A percentile compares a stretch with the other conserved stretches of the same genome.
These are phyloP conservation scores for Oopsacas minuta DNA, from an alignment of 37 sponge, comb jelly and placozoan genomes.

Conservation along the genomic window DNA sequence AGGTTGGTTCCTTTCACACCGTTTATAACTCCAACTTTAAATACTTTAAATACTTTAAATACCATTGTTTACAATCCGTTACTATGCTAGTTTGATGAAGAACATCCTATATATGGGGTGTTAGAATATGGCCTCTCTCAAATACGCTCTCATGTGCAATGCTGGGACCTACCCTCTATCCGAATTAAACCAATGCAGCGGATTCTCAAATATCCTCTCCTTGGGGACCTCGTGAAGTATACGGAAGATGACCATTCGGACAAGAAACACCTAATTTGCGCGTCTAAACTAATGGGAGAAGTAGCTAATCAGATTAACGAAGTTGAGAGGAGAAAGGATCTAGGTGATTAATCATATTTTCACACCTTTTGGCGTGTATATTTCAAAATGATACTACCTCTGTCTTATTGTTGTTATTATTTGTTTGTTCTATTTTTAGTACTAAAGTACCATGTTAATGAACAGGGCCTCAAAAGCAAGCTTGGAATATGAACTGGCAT, in stretches of 20 bases:
- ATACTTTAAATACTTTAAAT: neutral
- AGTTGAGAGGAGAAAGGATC: conserved; percentile 68
- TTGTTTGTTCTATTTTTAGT: neutral
- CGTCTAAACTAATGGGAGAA: conserved; percentile 26
- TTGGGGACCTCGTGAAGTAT: conserved; percentile 49
- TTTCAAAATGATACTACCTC: too few relatives aligned
- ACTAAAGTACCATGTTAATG: neutral
- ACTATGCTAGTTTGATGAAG: conserved; percentile 1
- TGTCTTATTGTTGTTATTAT: too few relatives aligned
- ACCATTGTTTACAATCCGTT: neutral
- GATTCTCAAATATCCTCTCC: conserved; percentile 75
- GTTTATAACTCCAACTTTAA: too few relatives aligned
- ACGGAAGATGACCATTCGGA: conserved; percentile 43
- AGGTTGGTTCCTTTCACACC: conserved; percentile 40
- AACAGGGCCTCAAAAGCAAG: neutral
- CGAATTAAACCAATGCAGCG: conserved; percentile 91
- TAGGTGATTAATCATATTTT: conserved; percentile 46
- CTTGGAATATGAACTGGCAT: conserved; percentile 7
- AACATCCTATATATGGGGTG: conserved; percentile 9
- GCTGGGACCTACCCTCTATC: conserved; percentile 74
- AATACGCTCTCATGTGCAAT: conserved; percentile 18
- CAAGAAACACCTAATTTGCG: conserved; percentile 21
- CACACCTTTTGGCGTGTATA: too few relatives aligned
- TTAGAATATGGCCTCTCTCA: conserved; percentile 17
- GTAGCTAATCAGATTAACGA: conserved; percentile 80